phyloP scores from a whole-genome alignment of 2,797 vertebrate species.

The Fistularia tabacaria region DNA sequence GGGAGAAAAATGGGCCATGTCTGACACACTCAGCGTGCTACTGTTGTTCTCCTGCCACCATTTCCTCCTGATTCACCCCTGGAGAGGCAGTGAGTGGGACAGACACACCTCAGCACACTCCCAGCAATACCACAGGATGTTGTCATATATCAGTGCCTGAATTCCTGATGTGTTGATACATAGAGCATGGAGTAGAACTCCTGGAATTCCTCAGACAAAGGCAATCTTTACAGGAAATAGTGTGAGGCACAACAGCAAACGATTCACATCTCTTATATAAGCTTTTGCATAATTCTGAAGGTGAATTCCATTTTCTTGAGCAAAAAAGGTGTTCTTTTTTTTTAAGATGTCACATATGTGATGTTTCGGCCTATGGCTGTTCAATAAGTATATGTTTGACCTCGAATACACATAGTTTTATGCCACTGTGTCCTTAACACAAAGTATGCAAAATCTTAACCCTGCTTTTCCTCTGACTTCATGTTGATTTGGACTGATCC shows the following conservation, averaged over 20 bases:
- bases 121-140: conserved; percentile 28
- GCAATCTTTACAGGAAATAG: too few species aligned
- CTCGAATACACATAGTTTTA: not conserved
- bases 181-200: not conserved
- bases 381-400: not conserved
- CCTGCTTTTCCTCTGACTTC: conserved; percentile 1
- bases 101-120: conserved; percentile 47
- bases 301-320: not conserved
- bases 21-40: conserved; percentile 39
- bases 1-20: conserved; percentile 65
- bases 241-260: too few species aligned
- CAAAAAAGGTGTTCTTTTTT: not conserved
- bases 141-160: conserved; percentile 40
- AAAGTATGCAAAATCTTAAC: not conserved
- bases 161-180: conserved; percentile 25
- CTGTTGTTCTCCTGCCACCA: conserved; percentile 49
- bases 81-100: conserved; percentile 13
- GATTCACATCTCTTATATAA: too few species aligned
- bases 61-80: conserved; percentile 68
- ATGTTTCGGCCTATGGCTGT: not conserved
- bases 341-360: not conserved
- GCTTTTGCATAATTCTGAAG: too few species aligned
- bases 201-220: too few species aligned
- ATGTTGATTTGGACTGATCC: not conserved
- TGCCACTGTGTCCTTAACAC: too few species aligned